A percentile compares a stretch with the other conserved stretches of the same genome.
These are phyloP conservation scores for Acanthiza pusilla DNA, from an alignment of 2,797 vertebrate species.

Conservation along the genomic window DNA sequence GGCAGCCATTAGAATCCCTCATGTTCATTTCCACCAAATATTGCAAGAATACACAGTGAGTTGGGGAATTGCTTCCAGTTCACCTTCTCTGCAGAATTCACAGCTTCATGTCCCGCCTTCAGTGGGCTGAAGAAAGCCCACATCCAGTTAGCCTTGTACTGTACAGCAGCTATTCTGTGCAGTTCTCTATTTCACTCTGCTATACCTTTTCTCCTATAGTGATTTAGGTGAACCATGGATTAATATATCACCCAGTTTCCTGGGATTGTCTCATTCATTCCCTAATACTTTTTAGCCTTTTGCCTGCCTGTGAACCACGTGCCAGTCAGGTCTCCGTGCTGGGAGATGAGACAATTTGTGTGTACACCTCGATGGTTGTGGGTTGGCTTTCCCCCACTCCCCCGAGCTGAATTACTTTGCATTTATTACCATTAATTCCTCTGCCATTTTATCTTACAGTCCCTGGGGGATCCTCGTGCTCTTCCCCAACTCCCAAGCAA, in stretches of 20 bases:
- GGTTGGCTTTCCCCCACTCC: accelerated
- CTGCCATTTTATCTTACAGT: background rate
- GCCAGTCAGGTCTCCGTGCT: background rate
- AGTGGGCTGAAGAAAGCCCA: background rate
- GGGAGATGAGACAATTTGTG: background rate
- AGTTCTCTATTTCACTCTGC: background rate
- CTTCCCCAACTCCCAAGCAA: background rate
- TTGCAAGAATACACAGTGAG: background rate
- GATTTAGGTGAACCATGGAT: background rate
- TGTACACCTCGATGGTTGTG: accelerated
- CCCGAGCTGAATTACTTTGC: background rate
- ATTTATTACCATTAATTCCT: slow-evolving; percentile 5
- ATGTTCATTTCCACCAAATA: background rate
- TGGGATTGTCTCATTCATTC: background rate
- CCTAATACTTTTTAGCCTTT: background rate
- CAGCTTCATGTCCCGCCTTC: background rate
- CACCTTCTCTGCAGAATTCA: background rate
- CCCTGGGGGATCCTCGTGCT: background rate
- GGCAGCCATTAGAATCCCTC: background rate
- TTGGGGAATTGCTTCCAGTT: background rate
- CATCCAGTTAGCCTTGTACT: background rate
- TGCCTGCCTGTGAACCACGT: background rate
- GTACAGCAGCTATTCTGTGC: background rate
- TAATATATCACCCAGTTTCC: background rate
- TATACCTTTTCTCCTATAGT: background rate